Conservation (phyloP, 2,113 vertebrate genomes). For the Ammodytes marinus region DNA sequence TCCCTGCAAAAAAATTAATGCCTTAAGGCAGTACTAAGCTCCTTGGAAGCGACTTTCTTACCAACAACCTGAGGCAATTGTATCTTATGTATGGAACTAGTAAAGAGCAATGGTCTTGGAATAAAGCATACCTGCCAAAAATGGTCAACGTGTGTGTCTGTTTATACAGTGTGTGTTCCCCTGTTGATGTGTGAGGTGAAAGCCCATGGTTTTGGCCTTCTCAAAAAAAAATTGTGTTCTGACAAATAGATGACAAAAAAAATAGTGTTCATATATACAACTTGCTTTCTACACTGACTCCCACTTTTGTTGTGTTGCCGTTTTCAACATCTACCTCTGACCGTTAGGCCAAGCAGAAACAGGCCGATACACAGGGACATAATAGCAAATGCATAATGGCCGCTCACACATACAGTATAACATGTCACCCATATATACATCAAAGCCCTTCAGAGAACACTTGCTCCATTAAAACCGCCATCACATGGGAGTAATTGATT, state of each 20-base stretch:
- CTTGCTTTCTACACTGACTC: neutral
- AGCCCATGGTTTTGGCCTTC: conserved; percentile 1
- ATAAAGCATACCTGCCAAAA: neutral
- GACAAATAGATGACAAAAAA: neutral
- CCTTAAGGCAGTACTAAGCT: neutral
- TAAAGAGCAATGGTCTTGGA: no score
- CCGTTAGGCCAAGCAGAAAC: neutral
- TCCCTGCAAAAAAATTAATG: neutral
- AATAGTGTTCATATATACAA: neutral
- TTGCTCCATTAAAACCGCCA: conserved; percentile 32
- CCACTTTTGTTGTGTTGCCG: neutral
- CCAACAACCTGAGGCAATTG: neutral
- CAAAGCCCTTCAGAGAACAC: conserved; percentile 30
- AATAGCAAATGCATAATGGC: conserved; percentile 16
- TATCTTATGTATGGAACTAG: neutral
- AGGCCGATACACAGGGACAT: neutral
- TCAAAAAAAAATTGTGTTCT: conserved; percentile 1
- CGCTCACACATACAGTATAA: conserved; percentile 22
- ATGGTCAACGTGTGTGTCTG: neutral
- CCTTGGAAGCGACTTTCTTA: neutral
- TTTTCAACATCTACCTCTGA: neutral
- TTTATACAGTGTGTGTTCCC: neutral
- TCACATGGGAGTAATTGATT: conserved; percentile 36
- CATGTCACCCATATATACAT: conserved; percentile 27
- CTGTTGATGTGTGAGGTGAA: neutral